Base-by-base conservation (phyloP, 2,888 invertebrate species). In the Oasisia sp. region DNA sequence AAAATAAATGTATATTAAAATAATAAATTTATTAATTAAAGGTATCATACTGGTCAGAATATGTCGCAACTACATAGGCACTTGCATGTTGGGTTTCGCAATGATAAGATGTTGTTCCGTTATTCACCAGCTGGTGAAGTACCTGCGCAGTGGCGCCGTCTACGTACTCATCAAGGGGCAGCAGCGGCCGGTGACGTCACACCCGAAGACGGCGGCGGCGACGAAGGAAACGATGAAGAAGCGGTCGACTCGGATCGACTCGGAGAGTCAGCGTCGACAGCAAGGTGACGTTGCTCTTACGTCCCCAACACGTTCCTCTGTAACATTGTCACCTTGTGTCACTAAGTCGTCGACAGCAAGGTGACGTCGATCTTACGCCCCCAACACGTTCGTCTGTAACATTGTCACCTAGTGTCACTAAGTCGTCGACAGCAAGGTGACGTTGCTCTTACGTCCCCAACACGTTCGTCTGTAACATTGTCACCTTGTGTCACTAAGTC, bases 111-210 rank as follows among this genome's bases (percentile, higher is more conserved):
- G 27, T 74, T 74, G 74, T 74, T 74, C 74, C 14, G 27, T 74
- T 2, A 5, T 27, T 19, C 92, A 95, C 74, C 94, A 97, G 97
- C 94, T 97, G 32, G 94, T 97, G 9, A 96, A 97, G 32, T 97
- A 97, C 94, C 95, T 97, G 92, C 95, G 96, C 92, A 96, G 96
- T 50, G 96, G 96, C 12, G 96, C 96, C 92, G 95, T 97, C 91
- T 96, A 96, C 93, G 96, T 97, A 32, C 96, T 97, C 93, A 95
- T 97, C 32, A 97, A 96, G 96, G 97, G 97, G 19, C 96, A 96
- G 93, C 97, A 97, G 94, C 95, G 96, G 58, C 95, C 95, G 32
- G 93, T 94, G 7, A 95, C 95, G 93, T 92, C 93, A 4, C 38
- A 38, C 38, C 38, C 38, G 44, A 95, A 95, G 93, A 94, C 94